Evolutionary conservation across 2,888 invertebrate genomes (phyloP), one percentile per base, ranked within the genome.

Genomic region (Boloria euphrosyne): DNA sequence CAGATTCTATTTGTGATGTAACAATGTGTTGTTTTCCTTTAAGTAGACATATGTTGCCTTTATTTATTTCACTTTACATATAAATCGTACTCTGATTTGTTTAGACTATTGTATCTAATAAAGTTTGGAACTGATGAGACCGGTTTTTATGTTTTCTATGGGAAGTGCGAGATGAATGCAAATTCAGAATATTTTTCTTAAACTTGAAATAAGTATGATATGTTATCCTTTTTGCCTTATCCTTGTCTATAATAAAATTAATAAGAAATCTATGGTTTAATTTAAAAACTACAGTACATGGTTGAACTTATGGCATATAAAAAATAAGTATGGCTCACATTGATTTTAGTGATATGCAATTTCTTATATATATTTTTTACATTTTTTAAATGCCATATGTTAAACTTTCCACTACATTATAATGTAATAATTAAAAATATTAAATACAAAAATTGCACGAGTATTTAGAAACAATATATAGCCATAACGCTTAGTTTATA

Each of bases 81-180:
- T 64, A 55, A 66, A 67, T 62, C 69, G 62, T 70, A 70, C 67
- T 70, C 67, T 70, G 70, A 70, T 70, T 70, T 68, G 68, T 70
- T 63, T 68, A 70, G 60, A 66, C 68, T 68, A 68, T 70, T 66
- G 65, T 70, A 70, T 68, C 68, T 70, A 68, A 70, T 70, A 70
- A 70, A 70, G 65, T 70, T 70, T 70, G 68, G 70, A 68, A 70
- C 70, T 68, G 70, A 70, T 66, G 65, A 65, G 55, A 67, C 67
- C 55, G 62, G 49, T 68, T 68, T 62, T 68, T 69, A 65, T 70
- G 67, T 63, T 68, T 65, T 52, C 43, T 46, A 43, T 51, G 53
- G 65, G 59, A 50, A 63, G 54, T 55, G 62, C 62, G 50, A 62
- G 65, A 60, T 68, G 55, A 57, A 52, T 65, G 67, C 62, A 57